Evolutionary conservation across 2,888 invertebrate genomes (phyloP), one percentile per base, ranked within the genome.

Genomic region (Drosophila tripunctata): DNA sequence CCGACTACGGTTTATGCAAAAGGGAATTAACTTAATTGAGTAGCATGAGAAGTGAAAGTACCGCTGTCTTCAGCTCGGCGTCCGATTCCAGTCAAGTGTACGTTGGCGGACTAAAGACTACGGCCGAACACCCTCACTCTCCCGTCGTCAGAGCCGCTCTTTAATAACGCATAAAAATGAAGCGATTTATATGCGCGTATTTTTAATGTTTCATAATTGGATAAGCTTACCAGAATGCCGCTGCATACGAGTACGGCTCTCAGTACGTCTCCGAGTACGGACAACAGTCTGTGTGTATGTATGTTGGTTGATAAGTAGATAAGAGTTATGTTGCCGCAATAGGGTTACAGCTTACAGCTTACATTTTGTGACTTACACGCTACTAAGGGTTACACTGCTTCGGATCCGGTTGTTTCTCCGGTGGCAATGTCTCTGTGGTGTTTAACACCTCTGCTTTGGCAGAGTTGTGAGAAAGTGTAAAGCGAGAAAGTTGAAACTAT

Each of bases 171-270:
- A 72, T 82, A 78, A 87, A 86, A 83, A 85, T 87, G 80, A 86
- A 78, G 83, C 83, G 88, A 86, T 85, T 83, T 83, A 87, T 87
- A 82, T 82, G 81, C 87, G 80, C 68, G 79, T 87, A 78, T 79
- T 86, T 82, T 82, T 85, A 82, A 87, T 82, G 88, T 66, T 65
- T 82, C 83, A 82, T 82, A 82, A 82, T 82, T 82, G 81, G 73
- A 79, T 82, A 74, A 67, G 75, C 70, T 63, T 60, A 62, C 57
- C 58, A 54, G 60, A 44, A 50, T 44, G 48, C 15, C 35, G n/a
- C 15, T 17, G 48, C 15, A 33, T 22, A 12, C 12, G 45, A 31
- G 30, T 41, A 41, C 41, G 22, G 14, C 4, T 41, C 24, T 3
- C 14, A 15, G 4, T 24, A 24, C 41, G 41, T 4, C 41, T 21